Conservation (phyloP, 1,140 invertebrate genomes). For the Thereuonema tuberculata region DNA sequence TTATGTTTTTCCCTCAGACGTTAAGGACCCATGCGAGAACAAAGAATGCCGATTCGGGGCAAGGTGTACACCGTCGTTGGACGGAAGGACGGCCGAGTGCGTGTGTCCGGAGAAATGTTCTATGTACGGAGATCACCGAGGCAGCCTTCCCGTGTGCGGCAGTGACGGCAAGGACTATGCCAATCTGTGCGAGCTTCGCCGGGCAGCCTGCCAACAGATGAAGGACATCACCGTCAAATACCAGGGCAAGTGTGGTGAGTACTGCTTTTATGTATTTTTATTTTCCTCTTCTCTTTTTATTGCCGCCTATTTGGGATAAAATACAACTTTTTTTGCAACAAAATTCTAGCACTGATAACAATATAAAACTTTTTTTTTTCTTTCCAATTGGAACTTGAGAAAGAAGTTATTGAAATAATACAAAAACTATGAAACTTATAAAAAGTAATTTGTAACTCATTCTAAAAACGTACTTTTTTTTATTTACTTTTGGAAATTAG, state of each 20-base stretch:
- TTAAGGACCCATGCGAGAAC: conserved; percentile 57
- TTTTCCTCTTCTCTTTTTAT: background rate
- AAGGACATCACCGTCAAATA: conserved; percentile 71
- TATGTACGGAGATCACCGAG: conserved; percentile 62
- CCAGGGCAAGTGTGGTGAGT: conserved; percentile 77
- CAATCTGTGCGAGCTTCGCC: conserved; percentile 64
- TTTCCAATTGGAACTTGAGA: too few species aligned
- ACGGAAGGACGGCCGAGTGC: conserved; percentile 54
- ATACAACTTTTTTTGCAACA: too few species aligned
- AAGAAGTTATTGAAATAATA: too few species aligned
- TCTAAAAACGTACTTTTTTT: too few species aligned
- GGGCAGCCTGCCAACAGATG: conserved; percentile 53
- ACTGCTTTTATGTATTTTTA: conserved; percentile 2
- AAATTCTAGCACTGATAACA: too few species aligned
- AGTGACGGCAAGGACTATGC: conserved; percentile 37
- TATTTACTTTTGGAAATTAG: too few species aligned
- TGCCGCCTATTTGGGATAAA: too few species aligned
- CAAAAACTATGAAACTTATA: too few species aligned
- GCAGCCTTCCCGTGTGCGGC: conserved; percentile 56
- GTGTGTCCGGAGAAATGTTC: conserved; percentile 59
- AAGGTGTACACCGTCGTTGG: conserved; percentile 55
- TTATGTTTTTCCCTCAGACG: conserved; percentile 47
- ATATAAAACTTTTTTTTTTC: too few species aligned
- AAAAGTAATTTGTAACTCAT: too few species aligned
- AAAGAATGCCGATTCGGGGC: conserved; percentile 57